Conservation (phyloP, 2,113 vertebrate genomes). For the Procapra przewalskii region DNA sequence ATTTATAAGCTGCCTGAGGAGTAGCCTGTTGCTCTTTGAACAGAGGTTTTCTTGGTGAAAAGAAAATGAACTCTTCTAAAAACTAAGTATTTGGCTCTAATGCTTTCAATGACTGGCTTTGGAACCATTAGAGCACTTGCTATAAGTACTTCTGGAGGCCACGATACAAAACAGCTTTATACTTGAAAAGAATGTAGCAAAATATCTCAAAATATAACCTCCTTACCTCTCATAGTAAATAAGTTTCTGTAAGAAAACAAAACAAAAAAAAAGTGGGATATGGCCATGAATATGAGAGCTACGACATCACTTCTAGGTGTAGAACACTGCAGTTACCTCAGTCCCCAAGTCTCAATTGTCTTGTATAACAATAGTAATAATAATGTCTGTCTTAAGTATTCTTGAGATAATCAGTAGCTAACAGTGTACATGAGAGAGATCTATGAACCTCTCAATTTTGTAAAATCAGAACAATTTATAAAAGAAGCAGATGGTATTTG, state of each 20-base stretch:
- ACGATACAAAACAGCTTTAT: not conserved
- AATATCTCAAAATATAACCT: not conserved
- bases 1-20: not conserved
- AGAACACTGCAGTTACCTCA: not conserved
- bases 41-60: not conserved
- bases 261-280: not conserved
- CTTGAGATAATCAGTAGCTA: not conserved
- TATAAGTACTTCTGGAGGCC: not conserved
- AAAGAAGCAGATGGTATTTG: not conserved
- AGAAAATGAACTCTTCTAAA: not conserved
- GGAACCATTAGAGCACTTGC: not conserved
- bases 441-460: not conserved
- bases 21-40: not conserved
- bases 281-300: not conserved
- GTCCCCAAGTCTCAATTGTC: not conserved
- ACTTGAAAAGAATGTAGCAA: not conserved
- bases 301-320: not conserved
- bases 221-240: not conserved
- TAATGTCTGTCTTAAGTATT: not conserved
- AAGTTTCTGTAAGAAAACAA: not conserved
- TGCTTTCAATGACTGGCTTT: not conserved
- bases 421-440: not conserved
- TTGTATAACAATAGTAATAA: not conserved
- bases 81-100: not conserved
- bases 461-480: not conserved